Conservation (phyloP, 2,113 vertebrate species). For the Hemicordylus capensis region DNA sequence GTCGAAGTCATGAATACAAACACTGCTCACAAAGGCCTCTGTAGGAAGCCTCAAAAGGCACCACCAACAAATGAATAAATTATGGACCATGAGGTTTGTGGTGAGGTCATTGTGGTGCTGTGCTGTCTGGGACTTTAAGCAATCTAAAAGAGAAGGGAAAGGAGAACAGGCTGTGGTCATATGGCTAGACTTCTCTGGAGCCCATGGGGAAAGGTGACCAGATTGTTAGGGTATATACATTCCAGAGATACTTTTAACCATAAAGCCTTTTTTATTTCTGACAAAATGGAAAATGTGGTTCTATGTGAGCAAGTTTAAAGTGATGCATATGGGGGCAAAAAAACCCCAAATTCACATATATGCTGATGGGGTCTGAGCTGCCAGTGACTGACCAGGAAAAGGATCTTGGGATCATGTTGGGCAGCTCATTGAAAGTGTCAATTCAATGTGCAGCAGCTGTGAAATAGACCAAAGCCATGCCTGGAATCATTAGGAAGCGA, state of each 20-base stretch:
- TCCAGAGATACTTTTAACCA: conserved; percentile 3
- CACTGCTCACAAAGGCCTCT: not conserved
- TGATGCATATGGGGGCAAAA: no score
- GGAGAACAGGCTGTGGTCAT: conserved; percentile 1
- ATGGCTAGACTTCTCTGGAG: not conserved
- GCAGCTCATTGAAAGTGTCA: no score
- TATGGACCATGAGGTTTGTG: conserved; percentile 5
- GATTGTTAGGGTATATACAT: not conserved
- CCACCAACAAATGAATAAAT: not conserved
- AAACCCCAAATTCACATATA: no score
- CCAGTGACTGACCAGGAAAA: no score
- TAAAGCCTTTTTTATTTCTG: conserved; percentile 1
- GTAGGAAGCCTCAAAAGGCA: not conserved
- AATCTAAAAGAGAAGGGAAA: not conserved
- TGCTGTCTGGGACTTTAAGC: not conserved
- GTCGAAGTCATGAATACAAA: not conserved
- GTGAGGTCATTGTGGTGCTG: not conserved
- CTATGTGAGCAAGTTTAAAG: no score
- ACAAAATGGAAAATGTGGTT: no score
- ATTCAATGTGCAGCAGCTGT: no score
- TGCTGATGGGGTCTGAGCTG: no score
- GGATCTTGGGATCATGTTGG: no score
- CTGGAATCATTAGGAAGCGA: no score
- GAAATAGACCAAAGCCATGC: no score
- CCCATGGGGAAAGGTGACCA: not conserved